phyloP scores from a whole-genome alignment of 2,797 vertebrate genomes.

The Chloroceryle inda region DNA sequence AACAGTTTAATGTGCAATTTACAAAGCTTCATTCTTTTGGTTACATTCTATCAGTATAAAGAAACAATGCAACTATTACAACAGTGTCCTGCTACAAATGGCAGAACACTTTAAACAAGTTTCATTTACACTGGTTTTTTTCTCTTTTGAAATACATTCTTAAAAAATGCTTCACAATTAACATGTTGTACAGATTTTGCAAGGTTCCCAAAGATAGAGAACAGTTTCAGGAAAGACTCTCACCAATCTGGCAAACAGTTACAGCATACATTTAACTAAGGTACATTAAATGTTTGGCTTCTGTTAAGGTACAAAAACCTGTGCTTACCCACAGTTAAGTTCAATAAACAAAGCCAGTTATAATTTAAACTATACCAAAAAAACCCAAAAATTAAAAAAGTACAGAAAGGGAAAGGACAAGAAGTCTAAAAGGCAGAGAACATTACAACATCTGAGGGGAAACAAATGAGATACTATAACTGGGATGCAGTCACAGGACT shows the following conservation, averaged over 20 bases:
- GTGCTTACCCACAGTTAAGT: background rate
- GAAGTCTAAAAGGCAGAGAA: background rate
- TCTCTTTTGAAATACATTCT: background rate
- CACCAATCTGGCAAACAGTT: background rate
- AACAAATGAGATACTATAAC: slow-evolving; percentile 59
- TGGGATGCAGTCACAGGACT: slow-evolving; percentile 32
- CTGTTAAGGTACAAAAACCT: background rate
- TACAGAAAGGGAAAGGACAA: background rate
- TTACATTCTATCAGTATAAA: background rate
- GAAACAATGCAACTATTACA: background rate
- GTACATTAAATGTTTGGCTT: background rate
- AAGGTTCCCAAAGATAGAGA: background rate
- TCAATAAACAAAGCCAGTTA: background rate
- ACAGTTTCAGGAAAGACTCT: background rate
- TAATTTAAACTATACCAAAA: background rate
- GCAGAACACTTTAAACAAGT: background rate
- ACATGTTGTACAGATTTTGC: background rate
- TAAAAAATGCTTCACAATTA: slow-evolving; percentile 4
- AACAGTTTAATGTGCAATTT: background rate
- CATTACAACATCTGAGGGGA: background rate
- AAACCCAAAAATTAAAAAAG: background rate
- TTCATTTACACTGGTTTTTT: background rate
- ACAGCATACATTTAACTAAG: background rate
- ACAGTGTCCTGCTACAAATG: background rate
- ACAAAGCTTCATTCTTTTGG: background rate